phyloP scores from a whole-genome alignment of 2,797 vertebrate genomes.

The Gastrophryne carolinensis region DNA sequence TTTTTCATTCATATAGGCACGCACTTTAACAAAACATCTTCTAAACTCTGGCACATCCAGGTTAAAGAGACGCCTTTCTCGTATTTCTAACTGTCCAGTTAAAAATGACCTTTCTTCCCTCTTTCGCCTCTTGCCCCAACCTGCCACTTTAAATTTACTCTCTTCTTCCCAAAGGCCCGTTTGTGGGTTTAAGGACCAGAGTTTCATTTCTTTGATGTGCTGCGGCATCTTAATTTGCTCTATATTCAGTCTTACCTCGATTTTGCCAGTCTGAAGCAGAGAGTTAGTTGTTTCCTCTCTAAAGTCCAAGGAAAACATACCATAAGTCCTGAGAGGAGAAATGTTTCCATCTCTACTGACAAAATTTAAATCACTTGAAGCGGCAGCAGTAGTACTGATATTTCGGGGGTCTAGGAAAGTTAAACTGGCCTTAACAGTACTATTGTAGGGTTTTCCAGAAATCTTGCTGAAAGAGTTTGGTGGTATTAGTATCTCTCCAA shows the following conservation, averaged over 20 bases:
- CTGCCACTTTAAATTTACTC: conserved; percentile 67
- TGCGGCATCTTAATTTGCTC: conserved; percentile 87
- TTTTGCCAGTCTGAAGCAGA: conserved; percentile 75
- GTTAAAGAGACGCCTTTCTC: conserved; percentile 93
- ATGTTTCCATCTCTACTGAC: conserved; percentile 81
- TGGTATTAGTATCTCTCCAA: conserved; percentile 87
- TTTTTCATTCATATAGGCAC: conserved; percentile 91
- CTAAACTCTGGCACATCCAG: conserved; percentile 93
- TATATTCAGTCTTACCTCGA: conserved; percentile 83
- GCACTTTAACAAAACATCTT: conserved; percentile 94
- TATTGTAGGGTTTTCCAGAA: conserved; percentile 79
- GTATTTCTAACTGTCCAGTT: conserved; percentile 92
- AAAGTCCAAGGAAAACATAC: conserved; percentile 95
- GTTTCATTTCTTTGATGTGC: conserved; percentile 83
- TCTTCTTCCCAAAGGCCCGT: conserved; percentile 95
- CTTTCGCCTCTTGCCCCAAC: conserved; percentile 69
- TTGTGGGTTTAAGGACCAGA: conserved; percentile 91
- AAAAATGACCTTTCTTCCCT: conserved; percentile 93
- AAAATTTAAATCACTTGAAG: conserved; percentile 91
- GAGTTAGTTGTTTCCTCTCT: conserved; percentile 75
- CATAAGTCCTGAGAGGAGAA: conserved; percentile 88
- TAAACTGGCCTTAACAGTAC: conserved; percentile 87
- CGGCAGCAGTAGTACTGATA: conserved; percentile 74
- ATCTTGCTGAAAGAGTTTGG: conserved; percentile 79
- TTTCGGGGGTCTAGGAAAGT: conserved; percentile 95